Evolutionary conservation across 2,888 invertebrate genomes (phyloP), one percentile per base, ranked within the genome.

Genomic region (Drosophila nr. fundita): DNA sequence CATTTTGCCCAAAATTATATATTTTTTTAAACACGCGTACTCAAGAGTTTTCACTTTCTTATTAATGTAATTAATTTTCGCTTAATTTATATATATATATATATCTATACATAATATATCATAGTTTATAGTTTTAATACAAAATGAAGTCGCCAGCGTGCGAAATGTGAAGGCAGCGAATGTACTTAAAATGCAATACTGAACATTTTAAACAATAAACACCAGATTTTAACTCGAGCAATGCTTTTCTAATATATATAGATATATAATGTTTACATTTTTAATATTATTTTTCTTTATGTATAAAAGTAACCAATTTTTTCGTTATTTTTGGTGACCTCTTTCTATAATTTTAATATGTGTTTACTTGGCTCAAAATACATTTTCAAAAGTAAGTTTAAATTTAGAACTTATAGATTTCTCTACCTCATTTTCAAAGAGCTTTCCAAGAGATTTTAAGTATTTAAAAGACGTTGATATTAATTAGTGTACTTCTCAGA

Each of bases 181-280:
- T 85, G 82, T 89, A 87, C 83, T 89, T 87, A 87, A 68, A 48
- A 74, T 70, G 62, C 68, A 71, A 74, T 76, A 81, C 65, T 77
- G 70, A 80, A 80, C 57, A 79, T 76, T 83, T 75, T 71, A 75
- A 75, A 78, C 57, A 67, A 83, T 83, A 87, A 84, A 83, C 42
- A 71, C n/a, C 59, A 72, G 72, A 83, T 82, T 87, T 87, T 89
- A 87, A 87, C 87, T 87, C 68, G 60, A 75, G 18, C 18, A 21
- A 29, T 4, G 11, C 1, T 49, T 34, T 53, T 48, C 21, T 61
- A 8, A 29, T 32, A 34, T 32, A 24, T 38, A 29, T 49, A 3
- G 2, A 6, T 49, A 15, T 27, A n/a, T 13, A 13, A 15, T 34
- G 6, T 34, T 13, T 5, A 5, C 0, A 34, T 34, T 13, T 42